Conservation (phyloP, 1,140 invertebrate genomes). For the Bombus superbus region DNA sequence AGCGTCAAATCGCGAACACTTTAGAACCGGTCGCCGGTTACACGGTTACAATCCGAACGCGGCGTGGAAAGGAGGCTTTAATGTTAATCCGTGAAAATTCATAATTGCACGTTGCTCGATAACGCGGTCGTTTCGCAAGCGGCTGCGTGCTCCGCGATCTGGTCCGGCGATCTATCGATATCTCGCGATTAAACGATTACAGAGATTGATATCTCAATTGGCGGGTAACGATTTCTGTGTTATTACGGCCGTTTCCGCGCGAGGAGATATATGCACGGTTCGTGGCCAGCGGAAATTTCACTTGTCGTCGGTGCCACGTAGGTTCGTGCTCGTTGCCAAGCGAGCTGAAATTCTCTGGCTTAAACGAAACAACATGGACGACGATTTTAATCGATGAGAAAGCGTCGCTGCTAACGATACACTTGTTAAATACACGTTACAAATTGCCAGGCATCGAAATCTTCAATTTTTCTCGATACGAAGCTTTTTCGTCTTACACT, state of each 20-base stretch:
- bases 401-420: neutral
- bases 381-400: neutral
- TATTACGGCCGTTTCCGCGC: slow-evolving; percentile 56
- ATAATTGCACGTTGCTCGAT: slow-evolving; percentile 61
- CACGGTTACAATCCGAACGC: slow-evolving; percentile 1
- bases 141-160: slow-evolving; percentile 31
- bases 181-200: slow-evolving; percentile 67
- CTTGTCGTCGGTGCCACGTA: slow-evolving; percentile 51
- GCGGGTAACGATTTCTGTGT: slow-evolving; percentile 59
- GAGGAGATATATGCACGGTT: slow-evolving; percentile 42
- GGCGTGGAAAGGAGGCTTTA: slow-evolving; percentile 54
- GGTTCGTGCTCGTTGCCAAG: slow-evolving; percentile 26
- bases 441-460: neutral
- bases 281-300: slow-evolving; percentile 41
- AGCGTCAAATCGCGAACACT: neutral
- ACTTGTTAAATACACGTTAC: neutral
- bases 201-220: slow-evolving; percentile 70
- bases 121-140: slow-evolving; percentile 52
- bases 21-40: slow-evolving; percentile 22
- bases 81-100: slow-evolving; percentile 66
- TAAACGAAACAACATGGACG: slow-evolving; percentile 26
- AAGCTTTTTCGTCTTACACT: neutral
- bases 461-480: neutral
- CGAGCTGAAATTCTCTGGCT: slow-evolving; percentile 38
- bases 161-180: slow-evolving; percentile 55